Evolutionary conservation across 2,113 vertebrate species (phyloP), one percentile per base, ranked within the genome.

Genomic region (Chascanopsetta lugubris): DNA sequence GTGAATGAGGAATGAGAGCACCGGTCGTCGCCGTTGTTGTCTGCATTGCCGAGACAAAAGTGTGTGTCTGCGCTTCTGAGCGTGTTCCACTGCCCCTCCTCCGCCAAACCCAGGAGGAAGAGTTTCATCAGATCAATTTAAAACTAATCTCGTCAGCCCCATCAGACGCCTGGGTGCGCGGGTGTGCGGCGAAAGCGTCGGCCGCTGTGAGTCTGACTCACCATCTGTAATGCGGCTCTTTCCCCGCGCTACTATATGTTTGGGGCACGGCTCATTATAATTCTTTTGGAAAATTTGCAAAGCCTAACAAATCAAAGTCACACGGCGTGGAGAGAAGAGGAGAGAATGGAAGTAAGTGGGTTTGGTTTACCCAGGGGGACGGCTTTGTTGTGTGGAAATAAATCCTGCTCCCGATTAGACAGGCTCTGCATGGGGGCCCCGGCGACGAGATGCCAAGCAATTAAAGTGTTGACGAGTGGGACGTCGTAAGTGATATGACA

Each of bases 341-440:
- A 57, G n/a, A n/a, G 24, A 10, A 30, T 5, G 17, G 6, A 57
- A 54, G 22, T 24, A 72, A 38, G 49, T 26, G 67, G 48, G 61
- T 48, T 60, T 20, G 57, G 32, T 76, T 75, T 42, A 45, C 80
- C 64, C 32, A 42, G 56, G 79, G 81, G 72, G 47, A 62, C 6
- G n/a, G 10, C 76, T 78, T 78, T 79, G 72, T 59, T 79, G 71
- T 66, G 73, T 8, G 21, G 36, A 61, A 81, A 79, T 72, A 81
- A 77, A 77, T 74, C 61, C 46, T 36, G 53, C 56, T 69, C 27
- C 30, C 69, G 77, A 83, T 83, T 63, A 85, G 80, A 64, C 61
- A 27, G 61, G 53, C 61, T 60, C 55, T 47, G 49, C 42, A 70
- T 60, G 60, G 32, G 24, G 50, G 58, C 72, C n/a, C 15, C 25